These are phyloP conservation scores for Lutjanus erythropterus DNA, from an alignment of 2,113 vertebrate genomes.

Conservation along the genomic window DNA sequence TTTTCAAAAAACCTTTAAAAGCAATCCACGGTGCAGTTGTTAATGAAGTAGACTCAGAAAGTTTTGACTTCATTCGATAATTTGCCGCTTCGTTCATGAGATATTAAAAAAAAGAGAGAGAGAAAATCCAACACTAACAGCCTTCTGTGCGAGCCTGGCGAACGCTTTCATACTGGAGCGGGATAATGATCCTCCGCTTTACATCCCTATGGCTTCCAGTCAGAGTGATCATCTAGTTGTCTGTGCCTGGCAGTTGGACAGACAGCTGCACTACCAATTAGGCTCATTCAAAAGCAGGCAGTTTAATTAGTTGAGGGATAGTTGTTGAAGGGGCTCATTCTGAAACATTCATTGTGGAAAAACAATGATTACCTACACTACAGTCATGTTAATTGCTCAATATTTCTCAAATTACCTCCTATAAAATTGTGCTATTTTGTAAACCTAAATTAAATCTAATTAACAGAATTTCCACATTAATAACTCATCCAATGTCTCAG, in stretches of 20 bases:
- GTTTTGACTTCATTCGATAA: constrained; percentile 20
- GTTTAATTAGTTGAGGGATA: constrained; percentile 68
- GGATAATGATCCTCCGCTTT: constrained; percentile 64
- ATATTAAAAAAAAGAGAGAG: neutral
- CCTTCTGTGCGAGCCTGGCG: constrained; percentile 12
- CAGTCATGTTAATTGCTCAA: constrained; percentile 37
- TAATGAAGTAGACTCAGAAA: constrained; percentile 32
- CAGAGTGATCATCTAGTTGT: constrained; percentile 63
- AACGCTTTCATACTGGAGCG: constrained; percentile 15
- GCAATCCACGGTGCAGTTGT: neutral
- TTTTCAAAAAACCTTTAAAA: constrained; percentile 11
- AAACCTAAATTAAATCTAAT: constrained; percentile 12
- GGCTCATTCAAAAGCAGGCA: constrained; percentile 50
- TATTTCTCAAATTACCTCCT: constrained; percentile 28
- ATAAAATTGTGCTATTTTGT: constrained; percentile 11
- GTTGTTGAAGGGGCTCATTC: constrained; percentile 46
- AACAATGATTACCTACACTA: constrained; percentile 49
- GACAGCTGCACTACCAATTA: constrained; percentile 70
- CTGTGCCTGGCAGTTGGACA: constrained; percentile 65
- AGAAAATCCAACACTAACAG: constrained; percentile 10
- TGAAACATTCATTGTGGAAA: constrained; percentile 46
- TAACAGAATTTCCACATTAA: neutral
- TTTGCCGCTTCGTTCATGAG: neutral
- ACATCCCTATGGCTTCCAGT: constrained; percentile 62
- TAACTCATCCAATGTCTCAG: neutral